These are phyloP conservation scores for Oncorhynchus nerka DNA, from an alignment of 2,113 vertebrate species.

Conservation along the genomic window DNA sequence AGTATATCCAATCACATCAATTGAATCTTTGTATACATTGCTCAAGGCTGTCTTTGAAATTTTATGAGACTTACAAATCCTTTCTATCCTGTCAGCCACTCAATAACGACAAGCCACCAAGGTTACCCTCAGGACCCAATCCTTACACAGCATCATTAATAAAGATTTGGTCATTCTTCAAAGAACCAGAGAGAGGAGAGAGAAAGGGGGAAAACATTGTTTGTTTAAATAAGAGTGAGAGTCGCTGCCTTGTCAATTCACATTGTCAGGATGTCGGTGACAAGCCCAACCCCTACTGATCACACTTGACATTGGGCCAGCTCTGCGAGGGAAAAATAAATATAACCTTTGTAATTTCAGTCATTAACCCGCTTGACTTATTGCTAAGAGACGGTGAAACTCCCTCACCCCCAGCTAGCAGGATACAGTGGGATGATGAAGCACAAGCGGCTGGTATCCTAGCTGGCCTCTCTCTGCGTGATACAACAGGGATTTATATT, in stretches of 20 bases:
- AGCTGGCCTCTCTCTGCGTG: not conserved
- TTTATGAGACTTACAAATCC: not conserved
- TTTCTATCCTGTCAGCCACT: not conserved
- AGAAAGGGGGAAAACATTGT: slow-evolving; percentile 18
- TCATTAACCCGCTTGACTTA: slow-evolving; percentile 41
- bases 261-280: slow-evolving; percentile 32
- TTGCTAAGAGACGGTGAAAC: slow-evolving; percentile 18
- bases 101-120: slow-evolving; percentile 4
- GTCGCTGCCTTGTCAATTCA: slow-evolving; percentile 34
- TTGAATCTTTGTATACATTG: not conserved
- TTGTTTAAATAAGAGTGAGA: slow-evolving; percentile 44
- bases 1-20: not conserved
- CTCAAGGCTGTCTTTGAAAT: not conserved
- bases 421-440: slow-evolving; percentile 9
- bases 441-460: not conserved
- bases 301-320: slow-evolving; percentile 36
- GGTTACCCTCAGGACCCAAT: slow-evolving; percentile 18
- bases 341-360: slow-evolving; percentile 44
- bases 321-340: slow-evolving; percentile 32
- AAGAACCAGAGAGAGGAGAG: not conserved
- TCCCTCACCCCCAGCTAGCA: slow-evolving; percentile 6
- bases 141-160: slow-evolving; percentile 7
- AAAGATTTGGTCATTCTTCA: slow-evolving; percentile 8
- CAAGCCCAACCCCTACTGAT: slow-evolving; percentile 25
- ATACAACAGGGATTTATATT: slow-evolving; percentile 23